Percentiles rank a stretch among this genome's conserved stretches.
phyloP scores from a whole-genome alignment of 2,888 invertebrate genomes.

The Choristoneura rosaceana region DNA sequence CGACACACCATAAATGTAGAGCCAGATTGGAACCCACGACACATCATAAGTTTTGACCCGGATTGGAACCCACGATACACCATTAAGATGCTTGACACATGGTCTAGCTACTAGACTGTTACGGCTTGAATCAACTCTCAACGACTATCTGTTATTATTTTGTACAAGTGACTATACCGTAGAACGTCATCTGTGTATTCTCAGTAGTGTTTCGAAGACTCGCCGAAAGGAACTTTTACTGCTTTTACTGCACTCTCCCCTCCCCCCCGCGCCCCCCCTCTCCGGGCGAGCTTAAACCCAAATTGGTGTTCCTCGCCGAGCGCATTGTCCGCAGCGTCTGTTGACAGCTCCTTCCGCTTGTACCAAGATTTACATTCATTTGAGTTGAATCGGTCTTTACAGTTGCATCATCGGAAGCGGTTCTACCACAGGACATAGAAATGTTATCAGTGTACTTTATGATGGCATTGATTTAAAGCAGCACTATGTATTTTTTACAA shows the following conservation, averaged over 20 bases:
- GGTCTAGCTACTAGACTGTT: no score
- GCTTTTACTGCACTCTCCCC: conserved; percentile 29
- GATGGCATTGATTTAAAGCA: no score
- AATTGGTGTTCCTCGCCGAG: conserved; percentile 21
- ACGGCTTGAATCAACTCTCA: no score
- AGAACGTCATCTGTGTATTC: conserved; percentile 15
- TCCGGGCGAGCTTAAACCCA: conserved; percentile 4
- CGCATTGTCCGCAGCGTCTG: conserved; percentile 14
- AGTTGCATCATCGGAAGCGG: background rate
- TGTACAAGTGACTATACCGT: background rate
- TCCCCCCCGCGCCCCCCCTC: background rate
- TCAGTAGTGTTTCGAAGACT: conserved; percentile 33
- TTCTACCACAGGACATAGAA: background rate
- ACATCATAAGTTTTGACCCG: no score
- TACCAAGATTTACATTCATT: conserved; percentile 37
- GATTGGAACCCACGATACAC: no score
- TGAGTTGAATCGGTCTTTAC: conserved; percentile 18
- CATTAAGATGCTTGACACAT: no score
- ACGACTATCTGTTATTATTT: no score
- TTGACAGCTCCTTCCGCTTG: conserved; percentile 2
- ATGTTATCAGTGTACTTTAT: no score
- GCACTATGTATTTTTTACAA: no score
- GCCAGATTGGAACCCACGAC: no score
- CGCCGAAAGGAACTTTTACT: conserved; percentile 33
- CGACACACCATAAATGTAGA: no score